Evolutionary conservation across 2,888 invertebrate genomes (phyloP), one percentile per base, ranked within the genome.

Genomic region (Ethmia dodecea): DNA sequence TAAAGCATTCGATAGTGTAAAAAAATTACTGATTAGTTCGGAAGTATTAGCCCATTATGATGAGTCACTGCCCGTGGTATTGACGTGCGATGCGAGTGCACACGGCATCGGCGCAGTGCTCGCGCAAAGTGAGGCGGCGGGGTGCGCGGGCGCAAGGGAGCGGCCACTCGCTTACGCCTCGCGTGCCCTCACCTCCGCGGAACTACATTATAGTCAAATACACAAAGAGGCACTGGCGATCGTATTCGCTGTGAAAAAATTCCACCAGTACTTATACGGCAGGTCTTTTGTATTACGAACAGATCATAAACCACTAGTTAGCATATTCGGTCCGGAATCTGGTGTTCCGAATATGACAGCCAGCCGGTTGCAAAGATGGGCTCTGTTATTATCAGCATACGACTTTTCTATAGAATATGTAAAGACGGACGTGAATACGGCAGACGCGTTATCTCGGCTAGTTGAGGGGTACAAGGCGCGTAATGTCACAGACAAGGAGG

Each of bases 161-260:
- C 35, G 39, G 6, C 42, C 40, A 12, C 28, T 42, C 4, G 29
- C 38, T 31, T 43, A 37, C 26, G 40, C 31, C 1, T 45, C 47
- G 27, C 39, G 45, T 18, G 39, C 43, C n/a, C 37, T 47, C 3
- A 42, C 28, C 28, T 29, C 32, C 6, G 30, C 41, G 9, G 38
- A 42, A 24, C 10, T 12, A 3, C 34, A 32, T 16, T 45, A 47
- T 25, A 37, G 26, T 24, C 46, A 46, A 25, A 13, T 46, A 8
- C 42, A 47, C 11, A 45, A 45, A 14, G 44, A 47, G 18, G 45
- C 47, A 6, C 25, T 47, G 10, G 46, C 42, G 1, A 47, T 47
- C 2, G 5, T 18, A 27, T 40, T 25, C 39, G 44, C 42, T 5
- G 28, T 43, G 1, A 35, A 25, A 3, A 41, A 40, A 26, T 37